These are phyloP conservation scores for Eremobia ochroleuca DNA, from an alignment of 2,888 invertebrate genomes.

Conservation along the genomic window DNA sequence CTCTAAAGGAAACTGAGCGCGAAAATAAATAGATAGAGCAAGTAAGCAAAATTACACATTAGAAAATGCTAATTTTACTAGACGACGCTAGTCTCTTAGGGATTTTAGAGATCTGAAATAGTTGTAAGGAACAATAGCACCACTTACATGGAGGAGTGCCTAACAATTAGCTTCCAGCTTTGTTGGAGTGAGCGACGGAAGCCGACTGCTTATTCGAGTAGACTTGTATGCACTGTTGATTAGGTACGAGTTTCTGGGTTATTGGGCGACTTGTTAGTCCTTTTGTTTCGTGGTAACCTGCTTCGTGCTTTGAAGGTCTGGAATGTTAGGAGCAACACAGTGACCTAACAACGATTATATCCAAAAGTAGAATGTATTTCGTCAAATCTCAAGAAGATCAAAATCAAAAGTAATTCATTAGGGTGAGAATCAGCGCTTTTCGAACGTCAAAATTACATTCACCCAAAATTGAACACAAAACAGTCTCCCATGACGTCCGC, in stretches of 20 bases:
- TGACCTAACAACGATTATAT: neutral
- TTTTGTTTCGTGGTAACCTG: neutral
- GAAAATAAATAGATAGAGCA: slow-evolving; percentile 34
- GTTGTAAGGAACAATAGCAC: slow-evolving; percentile 34
- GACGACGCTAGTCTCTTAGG: slow-evolving; percentile 24
- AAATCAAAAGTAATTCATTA: neutral
- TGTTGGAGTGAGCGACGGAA: neutral
- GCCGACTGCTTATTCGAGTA: slow-evolving; percentile 8
- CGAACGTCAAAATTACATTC: neutral
- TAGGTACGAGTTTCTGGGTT: neutral
- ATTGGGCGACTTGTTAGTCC: neutral
- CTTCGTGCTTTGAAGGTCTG: neutral
- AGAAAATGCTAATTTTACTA: slow-evolving; percentile 44
- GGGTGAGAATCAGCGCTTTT: neutral
- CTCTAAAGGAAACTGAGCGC: neutral
- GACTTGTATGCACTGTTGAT: slow-evolving; percentile 14
- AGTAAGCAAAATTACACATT: slow-evolving; percentile 30
- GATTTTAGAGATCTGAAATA: slow-evolving; percentile 41
- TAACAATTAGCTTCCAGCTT: slow-evolving; percentile 38
- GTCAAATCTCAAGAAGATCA: neutral
- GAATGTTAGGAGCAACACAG: neutral
- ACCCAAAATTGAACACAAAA: too few relatives aligned
- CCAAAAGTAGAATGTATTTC: neutral
- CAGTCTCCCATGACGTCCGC: neutral
- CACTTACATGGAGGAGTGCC: slow-evolving; percentile 26